phyloP scores from a whole-genome alignment of 2,888 invertebrate species.

The Quadroppia sp. region DNA sequence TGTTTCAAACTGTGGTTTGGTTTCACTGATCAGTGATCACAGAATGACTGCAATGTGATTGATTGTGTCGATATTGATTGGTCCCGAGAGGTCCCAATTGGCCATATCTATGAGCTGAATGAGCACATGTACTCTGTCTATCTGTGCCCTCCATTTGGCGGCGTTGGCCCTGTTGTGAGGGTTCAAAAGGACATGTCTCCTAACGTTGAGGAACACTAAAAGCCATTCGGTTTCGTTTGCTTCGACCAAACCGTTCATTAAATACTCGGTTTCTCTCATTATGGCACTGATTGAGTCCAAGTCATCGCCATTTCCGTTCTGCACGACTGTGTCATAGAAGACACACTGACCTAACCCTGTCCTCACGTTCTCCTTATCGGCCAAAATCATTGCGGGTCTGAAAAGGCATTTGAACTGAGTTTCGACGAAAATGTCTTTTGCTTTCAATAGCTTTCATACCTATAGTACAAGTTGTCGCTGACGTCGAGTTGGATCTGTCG shows the following conservation, averaged over 20 bases:
- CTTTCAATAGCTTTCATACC: neutral
- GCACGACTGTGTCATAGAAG: constrained; percentile 39
- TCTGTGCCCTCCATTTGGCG: constrained; percentile 11
- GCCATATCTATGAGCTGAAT: neutral
- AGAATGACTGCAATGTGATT: constrained; percentile 29
- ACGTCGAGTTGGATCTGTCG: constrained; percentile 35
- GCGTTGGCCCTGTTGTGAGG: constrained; percentile 25
- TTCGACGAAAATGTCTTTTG: neutral
- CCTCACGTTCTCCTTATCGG: neutral
- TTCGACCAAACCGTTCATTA: neutral
- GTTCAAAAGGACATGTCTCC: constrained; percentile 9
- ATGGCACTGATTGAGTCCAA: constrained; percentile 34
- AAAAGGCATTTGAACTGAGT: neutral
- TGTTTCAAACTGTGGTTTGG: too few species aligned
- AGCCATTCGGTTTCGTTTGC: constrained; percentile 32
- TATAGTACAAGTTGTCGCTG: constrained; percentile 20
- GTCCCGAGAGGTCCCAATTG: constrained; percentile 34
- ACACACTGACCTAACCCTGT: constrained; percentile 33
- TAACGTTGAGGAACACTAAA: neutral
- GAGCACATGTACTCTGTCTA: constrained; percentile 29
- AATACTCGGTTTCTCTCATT: neutral
- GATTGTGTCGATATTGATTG: constrained; percentile 31
- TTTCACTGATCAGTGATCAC: neutral
- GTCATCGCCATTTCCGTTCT: constrained; percentile 40
- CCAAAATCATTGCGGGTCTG: constrained; percentile 38